A percentile compares a stretch with the other conserved stretches of the same genome.
These are phyloP conservation scores for Scolopax rusticola DNA, from an alignment of 2,797 vertebrate species.

Conservation along the genomic window DNA sequence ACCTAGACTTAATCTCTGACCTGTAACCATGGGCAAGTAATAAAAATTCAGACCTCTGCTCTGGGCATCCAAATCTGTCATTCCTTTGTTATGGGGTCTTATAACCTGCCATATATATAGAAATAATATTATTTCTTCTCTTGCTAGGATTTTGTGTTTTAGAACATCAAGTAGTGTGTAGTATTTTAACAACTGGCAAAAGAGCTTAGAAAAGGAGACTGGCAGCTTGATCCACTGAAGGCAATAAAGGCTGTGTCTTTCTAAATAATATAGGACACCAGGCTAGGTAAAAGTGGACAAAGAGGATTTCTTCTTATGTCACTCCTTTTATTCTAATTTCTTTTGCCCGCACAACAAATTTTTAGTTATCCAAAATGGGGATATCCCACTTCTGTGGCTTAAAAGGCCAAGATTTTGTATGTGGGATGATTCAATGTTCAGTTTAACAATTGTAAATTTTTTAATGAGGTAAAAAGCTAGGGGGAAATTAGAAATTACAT, in stretches of 20 bases:
- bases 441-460: neutral
- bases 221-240: neutral
- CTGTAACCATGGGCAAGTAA: neutral
- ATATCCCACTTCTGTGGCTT: neutral
- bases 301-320: neutral
- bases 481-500: neutral
- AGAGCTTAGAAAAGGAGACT: neutral
- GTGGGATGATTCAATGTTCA: neutral
- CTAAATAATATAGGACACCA: neutral
- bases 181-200: neutral
- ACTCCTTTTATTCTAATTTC: neutral
- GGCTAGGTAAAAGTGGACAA: neutral
- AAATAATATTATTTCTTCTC: neutral
- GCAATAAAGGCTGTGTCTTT: neutral
- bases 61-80: neutral
- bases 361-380: neutral
- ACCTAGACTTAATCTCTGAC: neutral
- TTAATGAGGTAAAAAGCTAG: neutral
- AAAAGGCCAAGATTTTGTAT: neutral
- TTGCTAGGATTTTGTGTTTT: neutral
- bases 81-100: neutral
- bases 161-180: neutral
- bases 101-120: neutral
- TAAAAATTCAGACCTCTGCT: neutral
- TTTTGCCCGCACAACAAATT: neutral